Percentiles rank a stretch among this genome's conserved stretches.
These are phyloP conservation scores for Etheostoma cragini DNA, from an alignment of 2,113 vertebrate genomes.

Conservation along the genomic window DNA sequence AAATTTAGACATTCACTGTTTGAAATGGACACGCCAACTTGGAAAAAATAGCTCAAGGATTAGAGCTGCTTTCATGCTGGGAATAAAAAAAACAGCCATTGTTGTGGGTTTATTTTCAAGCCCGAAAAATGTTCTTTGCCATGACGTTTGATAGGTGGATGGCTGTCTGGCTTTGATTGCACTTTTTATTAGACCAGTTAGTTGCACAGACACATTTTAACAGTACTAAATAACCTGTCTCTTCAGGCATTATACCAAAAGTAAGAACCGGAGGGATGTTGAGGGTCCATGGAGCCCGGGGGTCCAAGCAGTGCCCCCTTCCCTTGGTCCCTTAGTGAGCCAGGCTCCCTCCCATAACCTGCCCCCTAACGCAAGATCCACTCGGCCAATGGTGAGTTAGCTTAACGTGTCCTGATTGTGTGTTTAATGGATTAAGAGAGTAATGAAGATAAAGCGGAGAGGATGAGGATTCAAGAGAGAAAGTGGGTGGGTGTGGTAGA, in stretches of 20 bases:
- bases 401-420: background rate
- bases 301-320: conserved; percentile 79
- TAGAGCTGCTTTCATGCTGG: conserved; percentile 12
- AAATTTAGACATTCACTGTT: conserved; percentile 12
- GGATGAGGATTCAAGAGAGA: background rate
- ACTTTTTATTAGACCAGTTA: background rate
- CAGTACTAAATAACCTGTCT: background rate
- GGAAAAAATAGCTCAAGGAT: background rate
- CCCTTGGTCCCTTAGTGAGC: conserved; percentile 74
- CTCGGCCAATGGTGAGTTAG: conserved; percentile 80
- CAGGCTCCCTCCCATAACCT: conserved; percentile 74
- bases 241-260: conserved; percentile 90
- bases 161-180: conserved; percentile 1
- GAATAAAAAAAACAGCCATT: background rate
- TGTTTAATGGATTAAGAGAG: background rate
- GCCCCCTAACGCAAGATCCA: conserved; percentile 74
- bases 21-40: conserved; percentile 9
- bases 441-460: background rate
- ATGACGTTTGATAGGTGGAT: background rate
- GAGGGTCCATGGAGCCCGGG: conserved; percentile 84
- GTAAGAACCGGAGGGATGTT: conserved; percentile 81
- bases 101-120: conserved; percentile 17
- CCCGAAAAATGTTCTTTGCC: background rate
- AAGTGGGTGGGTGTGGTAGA: background rate
- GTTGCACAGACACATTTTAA: conserved; percentile 5